A percentile compares a stretch with the other conserved stretches of the same genome.
Conservation (phyloP, 2,888 invertebrate species). For the Eremobia ochroleuca region DNA sequence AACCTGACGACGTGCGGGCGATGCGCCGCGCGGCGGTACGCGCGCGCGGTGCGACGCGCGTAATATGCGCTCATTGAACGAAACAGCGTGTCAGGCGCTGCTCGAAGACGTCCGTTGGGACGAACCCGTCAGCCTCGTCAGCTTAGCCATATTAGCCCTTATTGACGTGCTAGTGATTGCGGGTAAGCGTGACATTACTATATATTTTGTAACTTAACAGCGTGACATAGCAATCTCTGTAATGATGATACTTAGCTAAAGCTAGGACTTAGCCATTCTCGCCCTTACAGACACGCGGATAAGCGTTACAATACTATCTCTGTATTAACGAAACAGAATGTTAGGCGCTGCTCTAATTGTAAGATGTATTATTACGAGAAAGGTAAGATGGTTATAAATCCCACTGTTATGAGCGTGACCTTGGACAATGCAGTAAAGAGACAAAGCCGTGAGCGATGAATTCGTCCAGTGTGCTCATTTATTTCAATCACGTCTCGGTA, state of each 20-base stretch:
- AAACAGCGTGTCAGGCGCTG: slow-evolving; percentile 95
- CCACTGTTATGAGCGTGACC: not conserved
- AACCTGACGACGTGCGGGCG: slow-evolving; percentile 73
- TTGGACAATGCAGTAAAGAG: not conserved
- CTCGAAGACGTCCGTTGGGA: slow-evolving; percentile 96
- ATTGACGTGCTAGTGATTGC: slow-evolving; percentile 97
- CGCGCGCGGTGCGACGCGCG: slow-evolving; percentile 82
- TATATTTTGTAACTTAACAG: not conserved
- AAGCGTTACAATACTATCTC: not conserved
- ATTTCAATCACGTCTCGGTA: slow-evolving; percentile 1
- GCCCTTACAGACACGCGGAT: too few relatives aligned
- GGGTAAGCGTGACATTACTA: slow-evolving; percentile 84
- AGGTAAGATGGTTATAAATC: not conserved
- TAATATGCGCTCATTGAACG: slow-evolving; percentile 95
- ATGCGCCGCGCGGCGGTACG: slow-evolving; percentile 80
- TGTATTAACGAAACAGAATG: not conserved
- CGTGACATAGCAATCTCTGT: not conserved
- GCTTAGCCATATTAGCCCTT: slow-evolving; percentile 94
- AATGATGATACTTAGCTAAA: not conserved
- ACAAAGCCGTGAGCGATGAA: not conserved
- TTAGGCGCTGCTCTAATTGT: not conserved
- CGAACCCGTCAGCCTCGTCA: slow-evolving; percentile 94
- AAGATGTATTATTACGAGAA: not conserved
- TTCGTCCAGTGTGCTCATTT: slow-evolving; percentile 2
- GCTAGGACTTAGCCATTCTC: slow-evolving; percentile 92